phyloP scores from a whole-genome alignment of 2,797 vertebrate species.

The Bufotes viridis region DNA sequence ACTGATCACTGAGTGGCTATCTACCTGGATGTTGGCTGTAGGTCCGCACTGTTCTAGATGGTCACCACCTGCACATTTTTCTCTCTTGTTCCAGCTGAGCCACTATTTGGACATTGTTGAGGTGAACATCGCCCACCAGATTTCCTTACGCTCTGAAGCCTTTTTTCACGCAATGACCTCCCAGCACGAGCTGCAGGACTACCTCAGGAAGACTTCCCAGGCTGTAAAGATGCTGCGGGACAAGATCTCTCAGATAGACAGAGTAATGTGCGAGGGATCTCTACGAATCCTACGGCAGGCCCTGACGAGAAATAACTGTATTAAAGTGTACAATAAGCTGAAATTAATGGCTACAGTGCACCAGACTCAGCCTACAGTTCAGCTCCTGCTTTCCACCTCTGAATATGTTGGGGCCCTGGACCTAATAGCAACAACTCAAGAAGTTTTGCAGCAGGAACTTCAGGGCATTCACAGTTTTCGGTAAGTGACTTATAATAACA shows the following conservation, averaged over 20 bases:
- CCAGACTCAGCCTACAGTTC: slow-evolving; percentile 97
- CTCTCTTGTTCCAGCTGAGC: slow-evolving; percentile 80
- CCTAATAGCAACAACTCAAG: slow-evolving; percentile 96
- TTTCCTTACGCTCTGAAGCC: slow-evolving; percentile 96
- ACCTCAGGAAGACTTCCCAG: slow-evolving; percentile 88
- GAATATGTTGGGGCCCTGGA: slow-evolving; percentile 97
- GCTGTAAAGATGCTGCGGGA: slow-evolving; percentile 89
- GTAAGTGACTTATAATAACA: slow-evolving; percentile 71
- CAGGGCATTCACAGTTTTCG: slow-evolving; percentile 95
- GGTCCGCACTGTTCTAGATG: background rate
- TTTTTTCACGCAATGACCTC: slow-evolving; percentile 99
- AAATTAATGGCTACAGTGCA: slow-evolving; percentile 98
- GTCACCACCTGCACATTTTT: background rate
- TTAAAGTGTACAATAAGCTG: slow-evolving; percentile 90
- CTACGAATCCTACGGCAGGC: slow-evolving; percentile 85
- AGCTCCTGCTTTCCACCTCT: slow-evolving; percentile 92
- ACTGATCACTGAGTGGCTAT: too few relatives aligned
- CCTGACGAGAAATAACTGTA: slow-evolving; percentile 89
- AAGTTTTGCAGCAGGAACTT: slow-evolving; percentile 97
- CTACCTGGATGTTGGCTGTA: background rate
- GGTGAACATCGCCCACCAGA: slow-evolving; percentile 98
- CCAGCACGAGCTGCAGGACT: slow-evolving; percentile 97
- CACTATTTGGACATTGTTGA: slow-evolving; percentile 98
- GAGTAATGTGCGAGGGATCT: slow-evolving; percentile 91
- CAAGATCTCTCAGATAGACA: slow-evolving; percentile 88